Conservation (phyloP, 64 coral and sea anemone genomes). For the Acropora yongei region DNA sequence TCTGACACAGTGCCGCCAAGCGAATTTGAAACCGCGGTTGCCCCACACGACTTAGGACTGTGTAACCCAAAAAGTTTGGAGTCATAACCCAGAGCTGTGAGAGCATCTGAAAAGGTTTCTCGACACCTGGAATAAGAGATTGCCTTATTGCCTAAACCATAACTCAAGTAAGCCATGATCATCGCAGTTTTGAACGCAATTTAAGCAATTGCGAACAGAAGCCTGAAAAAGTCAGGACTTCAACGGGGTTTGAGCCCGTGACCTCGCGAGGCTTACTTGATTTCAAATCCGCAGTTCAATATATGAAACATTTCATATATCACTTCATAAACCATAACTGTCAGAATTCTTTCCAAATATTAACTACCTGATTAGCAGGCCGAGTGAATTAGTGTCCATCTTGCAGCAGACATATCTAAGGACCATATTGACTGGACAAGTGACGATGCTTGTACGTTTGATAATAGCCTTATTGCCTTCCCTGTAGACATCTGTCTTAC, state of each 20-base stretch:
- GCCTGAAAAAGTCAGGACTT: too few relatives aligned
- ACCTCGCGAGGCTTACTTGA: too few relatives aligned
- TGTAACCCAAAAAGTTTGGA: too few relatives aligned
- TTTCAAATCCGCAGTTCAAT: too few relatives aligned
- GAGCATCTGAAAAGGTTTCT: not conserved
- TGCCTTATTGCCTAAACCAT: not conserved
- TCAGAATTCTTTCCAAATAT: not conserved
- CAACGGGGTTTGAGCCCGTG: too few relatives aligned
- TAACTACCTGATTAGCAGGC: not conserved
- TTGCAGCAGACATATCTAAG: not conserved
- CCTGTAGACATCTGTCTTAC: slow-evolving; percentile 55
- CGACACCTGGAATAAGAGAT: not conserved
- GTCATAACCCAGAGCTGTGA: not conserved
- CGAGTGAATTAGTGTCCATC: not conserved
- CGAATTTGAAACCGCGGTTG: too few relatives aligned
- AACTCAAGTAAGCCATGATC: not conserved
- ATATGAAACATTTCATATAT: too few relatives aligned
- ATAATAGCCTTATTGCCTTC: slow-evolving; percentile 45
- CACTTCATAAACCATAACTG: not conserved
- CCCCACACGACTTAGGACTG: too few relatives aligned
- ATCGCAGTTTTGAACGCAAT: too few relatives aligned
- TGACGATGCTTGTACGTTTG: slow-evolving; percentile 25
- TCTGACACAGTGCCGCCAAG: too few relatives aligned
- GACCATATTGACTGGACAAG: slow-evolving; percentile 32
- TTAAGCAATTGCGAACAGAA: too few relatives aligned